Evolutionary conservation across 2,113 vertebrate genomes (phyloP), one percentile per base, ranked within the genome.

Genomic region (Mixornis gularis): DNA sequence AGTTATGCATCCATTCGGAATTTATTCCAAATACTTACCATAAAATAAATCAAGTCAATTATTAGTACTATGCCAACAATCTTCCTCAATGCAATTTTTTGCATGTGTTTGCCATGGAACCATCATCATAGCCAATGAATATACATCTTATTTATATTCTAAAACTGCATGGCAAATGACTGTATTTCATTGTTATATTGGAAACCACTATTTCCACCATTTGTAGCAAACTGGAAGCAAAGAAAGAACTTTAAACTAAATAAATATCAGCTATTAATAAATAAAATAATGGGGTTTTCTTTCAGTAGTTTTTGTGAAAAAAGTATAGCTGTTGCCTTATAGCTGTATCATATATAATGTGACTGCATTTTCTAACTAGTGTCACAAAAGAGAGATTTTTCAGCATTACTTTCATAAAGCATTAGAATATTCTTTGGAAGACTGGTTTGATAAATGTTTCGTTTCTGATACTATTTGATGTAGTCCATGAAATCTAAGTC

Each of bases 401-500:
- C 63, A 46, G 5, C 3, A 1, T 64, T 59, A 32, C 10, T 87
- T 78, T 85, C 40, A 32, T 32, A 72, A 85, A 83, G 17, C 56
- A 40, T 64, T 24, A 80, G 48, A 91, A 79, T 13, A 72, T 93
- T 46, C 44, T 83, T 68, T 94, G 44, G 36, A 88, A 91, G 52
- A 44, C 27, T 65, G 48, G 29, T 16, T 34, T 17, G 21, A 79
- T 16, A 43, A 74, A 56, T 63, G 7, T 14, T 92, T 70, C 2
- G 1, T 74, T 91, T 93, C 91, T 94, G 62, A 69, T 58, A 93
- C 70, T 93, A 85, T 94, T 96, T 96, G 78, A 55, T 89, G 79
- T 87, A 93, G 94, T 87, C 91, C 83, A 65, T 46, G 78, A 90
- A 91, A 94, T 89, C 72, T 95, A 96, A 97, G 96, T 96, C 96